These are phyloP conservation scores for Trachelus iudaicus DNA, from an alignment of 2,888 invertebrate species.

Conservation along the genomic window DNA sequence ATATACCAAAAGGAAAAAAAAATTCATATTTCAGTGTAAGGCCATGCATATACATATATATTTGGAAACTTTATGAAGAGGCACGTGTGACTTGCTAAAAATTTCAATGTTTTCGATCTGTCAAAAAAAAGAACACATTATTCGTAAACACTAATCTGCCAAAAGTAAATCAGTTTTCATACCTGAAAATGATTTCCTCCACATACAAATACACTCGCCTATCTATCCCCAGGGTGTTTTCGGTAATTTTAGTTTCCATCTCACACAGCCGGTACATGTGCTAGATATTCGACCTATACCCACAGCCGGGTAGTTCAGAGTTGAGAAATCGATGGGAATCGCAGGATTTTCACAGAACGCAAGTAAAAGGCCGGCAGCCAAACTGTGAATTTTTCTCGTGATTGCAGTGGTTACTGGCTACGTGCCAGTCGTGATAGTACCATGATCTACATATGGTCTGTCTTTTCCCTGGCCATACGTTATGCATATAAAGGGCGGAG, in stretches of 20 bases:
- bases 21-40: not conserved
- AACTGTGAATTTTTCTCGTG: constrained; percentile 29
- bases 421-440: constrained; percentile 30
- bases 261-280: not conserved
- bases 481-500: not conserved
- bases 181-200: constrained; percentile 12
- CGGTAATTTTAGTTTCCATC: constrained; percentile 12
- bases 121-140: too few species aligned
- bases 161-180: too few species aligned
- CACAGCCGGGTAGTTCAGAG: not conserved
- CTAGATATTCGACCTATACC: not conserved
- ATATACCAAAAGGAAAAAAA: not conserved
- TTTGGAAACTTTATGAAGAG: not conserved
- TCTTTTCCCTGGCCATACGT: not conserved
- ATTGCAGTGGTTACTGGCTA: constrained; percentile 32
- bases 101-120: not conserved
- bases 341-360: not conserved
- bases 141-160: too few species aligned
- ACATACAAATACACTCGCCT: constrained; percentile 9
- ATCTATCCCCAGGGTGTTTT: constrained; percentile 14
- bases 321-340: not conserved
- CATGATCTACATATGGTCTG: constrained; percentile 31
- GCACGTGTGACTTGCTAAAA: not conserved
- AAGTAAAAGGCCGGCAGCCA: constrained; percentile 18
- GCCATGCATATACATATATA: not conserved